Evolutionary conservation across 2,113 vertebrate genomes (phyloP), one percentile per base, ranked within the genome.

Genomic region (Globicephala melas): DNA sequence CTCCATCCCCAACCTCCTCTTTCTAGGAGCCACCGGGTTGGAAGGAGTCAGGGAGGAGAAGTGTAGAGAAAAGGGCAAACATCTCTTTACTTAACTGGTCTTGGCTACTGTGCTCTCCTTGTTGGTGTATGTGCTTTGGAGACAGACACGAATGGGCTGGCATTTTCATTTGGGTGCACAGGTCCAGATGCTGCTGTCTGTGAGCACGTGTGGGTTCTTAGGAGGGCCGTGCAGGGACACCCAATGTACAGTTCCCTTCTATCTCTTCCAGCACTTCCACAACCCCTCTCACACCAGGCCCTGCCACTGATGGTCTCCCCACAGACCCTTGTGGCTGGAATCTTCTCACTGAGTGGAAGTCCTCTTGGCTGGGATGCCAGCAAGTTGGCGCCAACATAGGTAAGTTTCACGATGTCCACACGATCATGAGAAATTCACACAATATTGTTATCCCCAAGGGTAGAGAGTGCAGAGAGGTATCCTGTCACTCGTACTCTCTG

Each of bases 21-120:
- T 26, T 13, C 79, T 11, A 20, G 71, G 47, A 68, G 53, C 53
- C 60, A 44, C 91, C 91, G 44, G 88, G 84, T 68, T 74, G 21
- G 85, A 94, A 88, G 93, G 44, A 85, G 84, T 10, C 50, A 18
- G 76, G 60, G 31, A 90, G 53, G 44, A 92, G 53, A 86, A 36
- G 87, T 71, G 7, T 77, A 25, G 94, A 91, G 84, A 38, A 92
- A 96, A 95, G 94, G 55, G 38, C 76, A 91, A 36, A 62, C 6
- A 4, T 68, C 41, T 71, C 41, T 95, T n/a, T 33, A 6, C 31
- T 84, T 33, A 23, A 8, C 88, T 74, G 36, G 47, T 83, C 33
- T 87, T 92, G 79, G 73, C 28, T 9, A 3, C 2, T 1, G 33
- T n/a, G 55, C n/a, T 92, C 9, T 88, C n/a, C 60, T 36, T 38